These are phyloP conservation scores for Himalopsyche japonica DNA, from an alignment of 2,888 invertebrate genomes.

Conservation along the genomic window DNA sequence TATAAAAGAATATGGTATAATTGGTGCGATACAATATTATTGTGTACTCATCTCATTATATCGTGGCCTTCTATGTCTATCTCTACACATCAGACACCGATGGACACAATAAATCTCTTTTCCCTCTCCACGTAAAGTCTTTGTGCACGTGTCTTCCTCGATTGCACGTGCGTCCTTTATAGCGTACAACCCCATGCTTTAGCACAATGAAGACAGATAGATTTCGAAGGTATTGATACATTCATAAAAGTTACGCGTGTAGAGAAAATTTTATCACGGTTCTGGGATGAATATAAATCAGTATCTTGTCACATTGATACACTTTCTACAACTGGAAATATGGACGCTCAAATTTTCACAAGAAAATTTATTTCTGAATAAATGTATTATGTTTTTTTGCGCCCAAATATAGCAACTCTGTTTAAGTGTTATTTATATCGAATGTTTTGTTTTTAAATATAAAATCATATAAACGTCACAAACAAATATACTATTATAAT, in stretches of 20 bases:
- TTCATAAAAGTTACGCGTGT: neutral
- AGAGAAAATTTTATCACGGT: neutral
- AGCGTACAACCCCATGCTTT: neutral
- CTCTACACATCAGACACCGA: neutral
- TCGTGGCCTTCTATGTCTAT: neutral
- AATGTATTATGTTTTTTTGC: neutral
- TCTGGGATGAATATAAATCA: neutral
- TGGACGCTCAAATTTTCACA: neutral
- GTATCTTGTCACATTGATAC: neutral
- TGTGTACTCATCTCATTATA: neutral
- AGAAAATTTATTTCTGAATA: neutral
- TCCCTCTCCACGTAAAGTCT: neutral
- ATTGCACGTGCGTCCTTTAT: neutral
- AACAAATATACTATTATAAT: no score
- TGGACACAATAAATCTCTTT: neutral
- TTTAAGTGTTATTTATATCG: no score
- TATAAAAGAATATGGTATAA: no score
- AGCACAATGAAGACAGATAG: neutral
- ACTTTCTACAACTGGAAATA: neutral
- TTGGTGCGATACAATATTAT: neutral
- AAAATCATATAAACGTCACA: no score
- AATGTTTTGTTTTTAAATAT: no score
- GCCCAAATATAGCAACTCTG: no score
- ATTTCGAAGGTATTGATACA: neutral
- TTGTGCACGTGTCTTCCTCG: neutral